Evolutionary conservation across 2,888 invertebrate species (phyloP).

Genomic region (Cistogaster globosa): DNA sequence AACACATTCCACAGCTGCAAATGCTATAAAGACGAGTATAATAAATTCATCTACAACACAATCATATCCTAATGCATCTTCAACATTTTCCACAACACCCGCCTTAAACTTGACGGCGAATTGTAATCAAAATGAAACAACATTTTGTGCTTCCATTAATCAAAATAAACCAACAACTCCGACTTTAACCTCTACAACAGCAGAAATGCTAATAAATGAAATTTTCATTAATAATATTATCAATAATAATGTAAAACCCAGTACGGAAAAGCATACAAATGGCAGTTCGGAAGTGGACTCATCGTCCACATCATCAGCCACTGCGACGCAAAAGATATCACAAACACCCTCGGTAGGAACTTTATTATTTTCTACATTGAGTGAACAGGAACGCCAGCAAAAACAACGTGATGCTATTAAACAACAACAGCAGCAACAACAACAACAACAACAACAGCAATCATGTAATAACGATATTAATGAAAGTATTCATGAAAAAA

Average conservation of each 20-base stretch:
- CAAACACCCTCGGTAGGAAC: conserved; percentile 77
- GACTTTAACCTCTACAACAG: conserved; percentile 78
- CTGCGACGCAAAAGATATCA: conserved; percentile 52
- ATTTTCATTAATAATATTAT: conserved; percentile 82
- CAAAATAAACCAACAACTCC: conserved; percentile 72
- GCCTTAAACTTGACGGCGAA: conserved; percentile 70
- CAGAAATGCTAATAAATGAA: conserved; percentile 82
- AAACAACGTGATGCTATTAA: conserved; percentile 70
- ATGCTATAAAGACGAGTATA: conserved; percentile 47
- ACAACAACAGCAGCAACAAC: conserved; percentile 28
- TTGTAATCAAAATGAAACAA: conserved; percentile 57
- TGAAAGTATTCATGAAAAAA: conserved; percentile 76
- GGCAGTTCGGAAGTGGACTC: conserved; percentile 69
- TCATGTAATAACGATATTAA: conserved; percentile 64
- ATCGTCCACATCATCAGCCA: conserved; percentile 48
- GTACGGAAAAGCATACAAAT: conserved; percentile 57
- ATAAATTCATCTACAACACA: conserved; percentile 68
- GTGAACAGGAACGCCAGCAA: conserved; percentile 80
- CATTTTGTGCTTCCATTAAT: conserved; percentile 60
- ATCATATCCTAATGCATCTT: conserved; percentile 74
- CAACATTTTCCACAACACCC: conserved; percentile 60
- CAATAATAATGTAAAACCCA: conserved; percentile 77
- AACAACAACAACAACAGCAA: conserved; percentile 26
- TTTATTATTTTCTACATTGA: conserved; percentile 79
- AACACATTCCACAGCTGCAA: conserved; percentile 63